Conservation (phyloP, 2,888 invertebrate species). For the Eilema sororculum region DNA sequence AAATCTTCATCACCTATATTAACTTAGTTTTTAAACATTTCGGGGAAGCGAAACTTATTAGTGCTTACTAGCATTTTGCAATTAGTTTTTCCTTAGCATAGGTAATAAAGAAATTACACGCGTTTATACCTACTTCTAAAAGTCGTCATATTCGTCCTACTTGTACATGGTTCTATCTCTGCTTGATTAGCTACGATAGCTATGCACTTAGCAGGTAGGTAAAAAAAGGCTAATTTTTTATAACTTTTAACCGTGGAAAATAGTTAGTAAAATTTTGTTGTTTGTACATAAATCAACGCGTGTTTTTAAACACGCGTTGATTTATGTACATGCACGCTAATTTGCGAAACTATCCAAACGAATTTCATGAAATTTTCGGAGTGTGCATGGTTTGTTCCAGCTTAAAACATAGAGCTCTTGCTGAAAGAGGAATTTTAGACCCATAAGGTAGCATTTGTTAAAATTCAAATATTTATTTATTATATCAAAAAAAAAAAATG, state of each 20-base stretch:
- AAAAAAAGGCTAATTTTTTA: neutral
- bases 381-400: neutral
- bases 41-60: neutral
- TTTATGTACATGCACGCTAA: neutral
- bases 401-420: neutral
- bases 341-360: neutral
- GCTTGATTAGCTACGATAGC: neutral
- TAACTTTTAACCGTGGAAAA: neutral
- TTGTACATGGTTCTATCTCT: neutral
- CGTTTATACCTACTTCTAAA: neutral
- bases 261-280: neutral
- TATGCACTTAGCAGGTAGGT: neutral
- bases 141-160: neutral
- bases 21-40: neutral
- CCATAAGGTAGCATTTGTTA: too few relatives aligned
- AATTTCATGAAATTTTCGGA: neutral
- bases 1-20: constrained; percentile 4
- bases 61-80: neutral
- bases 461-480: too few relatives aligned
- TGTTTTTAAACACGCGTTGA: too few relatives aligned
- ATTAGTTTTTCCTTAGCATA: neutral
- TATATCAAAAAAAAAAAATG: neutral
- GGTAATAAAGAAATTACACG: too few relatives aligned
- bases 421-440: neutral
- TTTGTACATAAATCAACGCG: too few relatives aligned